Percentiles rank a stretch among this genome's conserved stretches.
Evolutionary conservation across 2,888 invertebrate species (phyloP).

Genomic region (Palloptera scutellata): DNA sequence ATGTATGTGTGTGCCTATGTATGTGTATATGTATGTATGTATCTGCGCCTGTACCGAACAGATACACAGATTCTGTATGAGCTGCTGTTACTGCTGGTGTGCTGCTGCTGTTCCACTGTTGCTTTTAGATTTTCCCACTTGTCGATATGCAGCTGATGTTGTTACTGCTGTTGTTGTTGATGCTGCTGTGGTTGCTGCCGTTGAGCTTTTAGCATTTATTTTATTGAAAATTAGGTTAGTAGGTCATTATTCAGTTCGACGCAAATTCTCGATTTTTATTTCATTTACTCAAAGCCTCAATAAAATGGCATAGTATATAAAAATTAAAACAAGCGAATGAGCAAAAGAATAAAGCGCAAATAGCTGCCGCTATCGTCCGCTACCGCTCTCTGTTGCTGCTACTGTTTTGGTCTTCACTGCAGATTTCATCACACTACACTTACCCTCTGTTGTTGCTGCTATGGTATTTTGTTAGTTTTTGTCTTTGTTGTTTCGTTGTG

Average conservation of each 20-base stretch:
- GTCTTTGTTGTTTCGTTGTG: not conserved
- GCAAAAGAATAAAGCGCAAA: not conserved
- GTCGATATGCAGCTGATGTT: conserved; percentile 4
- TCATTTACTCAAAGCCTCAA: not conserved
- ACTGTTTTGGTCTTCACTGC: no score
- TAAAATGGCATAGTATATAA: no score
- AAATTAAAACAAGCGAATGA: not conserved
- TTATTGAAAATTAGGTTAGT: conserved; percentile 53
- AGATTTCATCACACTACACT: not conserved
- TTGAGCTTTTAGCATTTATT: conserved; percentile 19
- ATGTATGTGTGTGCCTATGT: no score
- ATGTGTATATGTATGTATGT: no score
- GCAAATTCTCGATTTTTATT: conserved; percentile 21
- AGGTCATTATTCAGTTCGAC: conserved; percentile 59
- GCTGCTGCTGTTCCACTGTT: not conserved
- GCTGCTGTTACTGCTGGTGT: conserved; percentile 23
- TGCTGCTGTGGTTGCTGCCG: conserved; percentile 20
- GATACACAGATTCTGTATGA: not conserved
- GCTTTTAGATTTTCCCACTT: conserved; percentile 1
- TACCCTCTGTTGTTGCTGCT: not conserved
- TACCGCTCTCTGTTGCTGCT: no score
- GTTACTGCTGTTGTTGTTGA: conserved; percentile 13
- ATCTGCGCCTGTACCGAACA: no score
- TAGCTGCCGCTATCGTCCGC: not conserved
- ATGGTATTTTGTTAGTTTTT: not conserved